Base-by-base conservation (phyloP, 2,888 invertebrate species). In the Tanypteryx hageni region DNA sequence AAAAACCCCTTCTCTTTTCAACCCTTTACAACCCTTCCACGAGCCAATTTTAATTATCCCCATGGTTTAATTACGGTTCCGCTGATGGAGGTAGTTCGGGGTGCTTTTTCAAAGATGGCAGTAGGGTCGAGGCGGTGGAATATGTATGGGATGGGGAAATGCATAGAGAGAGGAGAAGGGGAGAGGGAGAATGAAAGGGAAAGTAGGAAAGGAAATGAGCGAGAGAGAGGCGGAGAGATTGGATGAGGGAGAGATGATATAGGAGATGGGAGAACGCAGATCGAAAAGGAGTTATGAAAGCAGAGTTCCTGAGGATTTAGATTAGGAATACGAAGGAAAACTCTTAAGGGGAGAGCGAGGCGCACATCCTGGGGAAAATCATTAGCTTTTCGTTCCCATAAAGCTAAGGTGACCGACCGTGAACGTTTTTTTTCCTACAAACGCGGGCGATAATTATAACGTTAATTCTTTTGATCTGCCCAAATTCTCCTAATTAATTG, bases 41-140 rank as follows among this genome's bases (percentile, higher is more conserved):
- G 82, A 56, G 82, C 82, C 82, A 82, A 82, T 82, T 82, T 82
- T 82, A 82, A 82, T 82, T 82, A 82, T 82, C 82, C 82, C 82
- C 82, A 82, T 82, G 82, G 44, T 82, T 82, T 82, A 82, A 82
- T 82, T 82, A 82, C 82, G 82, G 82, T 56, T 82, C 82, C 31
- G 82, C 82, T 82, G 82, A 82, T 82, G 82, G 82, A 82, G 56
- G 82, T 82, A 82, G 82, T 27, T 44, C 82, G 82, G 82, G 31
- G 82, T 44, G 82, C 82, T 56, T 18, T 82, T 82, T 44, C 13
- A 82, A 56, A 82, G 82, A 82, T 82, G 82, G 82, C 82, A 82
- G 82, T 13, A 44, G 16, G 13, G 82, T n/a, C 31, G 18, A 82
- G 56, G 11, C 2, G 82, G 82, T 7, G 22, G 31, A 5, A 44